phyloP scores from a whole-genome alignment of 2,888 invertebrate genomes.

The Scaptomyza flava region DNA sequence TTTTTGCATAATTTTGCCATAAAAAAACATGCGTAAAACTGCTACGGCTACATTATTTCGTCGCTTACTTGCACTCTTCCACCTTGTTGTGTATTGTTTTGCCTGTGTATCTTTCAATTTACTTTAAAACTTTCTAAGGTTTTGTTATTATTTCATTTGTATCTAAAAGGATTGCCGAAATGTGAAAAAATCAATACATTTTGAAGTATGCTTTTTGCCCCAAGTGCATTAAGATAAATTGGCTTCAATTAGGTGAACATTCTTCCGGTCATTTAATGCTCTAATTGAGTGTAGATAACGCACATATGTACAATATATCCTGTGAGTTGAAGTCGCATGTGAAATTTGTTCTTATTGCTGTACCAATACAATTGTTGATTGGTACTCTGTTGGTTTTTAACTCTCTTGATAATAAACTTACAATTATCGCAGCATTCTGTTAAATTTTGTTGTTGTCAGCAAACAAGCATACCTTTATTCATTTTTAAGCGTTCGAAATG shows the following conservation, averaged over 20 bases:
- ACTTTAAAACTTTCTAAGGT: conserved; percentile 7
- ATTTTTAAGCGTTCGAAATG: too few species aligned
- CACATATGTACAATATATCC: too few species aligned
- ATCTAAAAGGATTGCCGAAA: conserved; percentile 8
- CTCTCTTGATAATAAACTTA: background rate
- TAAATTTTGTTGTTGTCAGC: background rate
- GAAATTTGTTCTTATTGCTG: too few species aligned
- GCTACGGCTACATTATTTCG: conserved; percentile 59
- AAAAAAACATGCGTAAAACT: conserved; percentile 67
- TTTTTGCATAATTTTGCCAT: conserved; percentile 74
- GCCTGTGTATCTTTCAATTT: conserved; percentile 6
- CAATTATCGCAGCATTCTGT: background rate
- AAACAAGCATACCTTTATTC: too few species aligned
- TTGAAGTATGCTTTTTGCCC: too few species aligned
- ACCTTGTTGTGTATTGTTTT: conserved; percentile 13
- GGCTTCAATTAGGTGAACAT: background rate
- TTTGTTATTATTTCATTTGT: background rate
- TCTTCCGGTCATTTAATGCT: background rate
- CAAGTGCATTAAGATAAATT: background rate
- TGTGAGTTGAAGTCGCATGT: too few species aligned
- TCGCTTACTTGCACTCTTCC: background rate
- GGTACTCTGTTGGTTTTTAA: background rate
- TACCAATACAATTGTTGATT: too few species aligned
- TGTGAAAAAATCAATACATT: conserved; percentile 16
- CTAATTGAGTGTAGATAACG: too few species aligned